phyloP scores from a whole-genome alignment of 2,113 vertebrate species.

The Tautogolabrus adspersus region DNA sequence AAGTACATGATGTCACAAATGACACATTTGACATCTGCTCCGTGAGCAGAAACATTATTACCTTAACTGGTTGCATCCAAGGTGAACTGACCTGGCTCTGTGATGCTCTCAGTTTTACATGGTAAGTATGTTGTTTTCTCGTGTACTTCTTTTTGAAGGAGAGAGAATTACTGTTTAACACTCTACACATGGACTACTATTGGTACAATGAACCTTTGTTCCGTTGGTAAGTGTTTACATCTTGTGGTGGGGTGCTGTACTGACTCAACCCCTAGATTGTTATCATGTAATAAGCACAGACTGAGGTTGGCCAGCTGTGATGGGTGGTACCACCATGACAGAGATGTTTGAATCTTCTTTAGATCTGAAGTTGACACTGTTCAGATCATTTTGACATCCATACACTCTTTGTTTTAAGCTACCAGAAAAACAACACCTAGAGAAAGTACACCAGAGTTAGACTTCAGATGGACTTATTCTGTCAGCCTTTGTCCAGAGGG shows the following conservation, averaged over 20 bases:
- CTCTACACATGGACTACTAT: slow-evolving; percentile 61
- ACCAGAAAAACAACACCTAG: slow-evolving; percentile 5
- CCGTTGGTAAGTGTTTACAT: slow-evolving; percentile 71
- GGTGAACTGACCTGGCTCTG: slow-evolving; percentile 20
- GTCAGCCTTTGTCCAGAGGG: background rate
- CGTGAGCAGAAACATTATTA: slow-evolving; percentile 37
- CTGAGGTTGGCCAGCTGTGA: slow-evolving; percentile 39
- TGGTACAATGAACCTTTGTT: slow-evolving; percentile 79
- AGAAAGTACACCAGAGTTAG: slow-evolving; percentile 19
- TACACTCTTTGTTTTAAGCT: slow-evolving; percentile 25
- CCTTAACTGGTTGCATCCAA: slow-evolving; percentile 37
- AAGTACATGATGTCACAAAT: slow-evolving; percentile 35
- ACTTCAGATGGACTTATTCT: slow-evolving; percentile 25
- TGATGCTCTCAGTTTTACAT: slow-evolving; percentile 47
- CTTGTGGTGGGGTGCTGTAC: slow-evolving; percentile 64
- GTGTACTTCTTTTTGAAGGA: slow-evolving; percentile 54
- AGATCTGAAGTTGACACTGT: slow-evolving; percentile 40
- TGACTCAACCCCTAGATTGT: slow-evolving; percentile 66
- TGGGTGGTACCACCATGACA: slow-evolving; percentile 20
- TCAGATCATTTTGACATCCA: slow-evolving; percentile 7
- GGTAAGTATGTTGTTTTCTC: slow-evolving; percentile 56
- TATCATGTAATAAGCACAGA: slow-evolving; percentile 66
- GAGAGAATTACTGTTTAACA: slow-evolving; percentile 68
- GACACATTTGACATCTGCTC: slow-evolving; percentile 46
- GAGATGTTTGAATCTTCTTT: slow-evolving; percentile 17